phyloP scores from a whole-genome alignment of 2,888 invertebrate genomes.

The Acanthococcus lagerstroemiae region DNA sequence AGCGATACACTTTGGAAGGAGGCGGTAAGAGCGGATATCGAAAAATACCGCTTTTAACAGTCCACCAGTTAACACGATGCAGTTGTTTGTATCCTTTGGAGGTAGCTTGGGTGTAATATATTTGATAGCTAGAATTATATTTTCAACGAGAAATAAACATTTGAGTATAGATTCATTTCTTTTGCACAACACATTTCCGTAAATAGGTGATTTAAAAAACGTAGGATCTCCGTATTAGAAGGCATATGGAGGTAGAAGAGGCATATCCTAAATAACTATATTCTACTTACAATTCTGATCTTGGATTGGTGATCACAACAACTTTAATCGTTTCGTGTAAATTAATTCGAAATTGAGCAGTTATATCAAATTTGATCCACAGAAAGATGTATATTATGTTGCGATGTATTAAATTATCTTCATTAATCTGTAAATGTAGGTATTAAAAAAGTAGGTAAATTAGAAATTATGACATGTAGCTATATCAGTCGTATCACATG shows the following conservation, averaged over 20 bases:
- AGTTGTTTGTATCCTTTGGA: conserved; percentile 49
- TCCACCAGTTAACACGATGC: conserved; percentile 63
- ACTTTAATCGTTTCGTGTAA: conserved; percentile 51
- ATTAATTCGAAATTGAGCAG: conserved; percentile 44
- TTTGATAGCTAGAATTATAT: conserved; percentile 49
- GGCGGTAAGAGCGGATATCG: conserved; percentile 56
- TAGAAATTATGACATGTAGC: too few species aligned
- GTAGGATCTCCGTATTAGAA: background rate
- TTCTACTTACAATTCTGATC: conserved; percentile 49
- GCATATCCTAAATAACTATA: too few species aligned
- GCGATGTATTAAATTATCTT: conserved; percentile 50
- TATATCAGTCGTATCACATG: too few species aligned
- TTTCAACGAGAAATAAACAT: background rate
- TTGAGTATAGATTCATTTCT: too few species aligned
- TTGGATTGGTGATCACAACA: conserved; percentile 55
- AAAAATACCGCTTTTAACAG: conserved; percentile 50
- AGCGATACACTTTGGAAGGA: conserved; percentile 51
- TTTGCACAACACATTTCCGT: too few species aligned
- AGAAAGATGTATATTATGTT: conserved; percentile 57
- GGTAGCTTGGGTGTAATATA: conserved; percentile 62
- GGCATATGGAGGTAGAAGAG: background rate
- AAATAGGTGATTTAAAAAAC: too few species aligned
- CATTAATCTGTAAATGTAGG: conserved; percentile 45
- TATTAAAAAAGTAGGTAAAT: too few species aligned
- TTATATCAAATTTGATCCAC: conserved; percentile 51